These are phyloP conservation scores for Dermochelys coriacea DNA, from an alignment of 2,797 vertebrate genomes.

Conservation along the genomic window DNA sequence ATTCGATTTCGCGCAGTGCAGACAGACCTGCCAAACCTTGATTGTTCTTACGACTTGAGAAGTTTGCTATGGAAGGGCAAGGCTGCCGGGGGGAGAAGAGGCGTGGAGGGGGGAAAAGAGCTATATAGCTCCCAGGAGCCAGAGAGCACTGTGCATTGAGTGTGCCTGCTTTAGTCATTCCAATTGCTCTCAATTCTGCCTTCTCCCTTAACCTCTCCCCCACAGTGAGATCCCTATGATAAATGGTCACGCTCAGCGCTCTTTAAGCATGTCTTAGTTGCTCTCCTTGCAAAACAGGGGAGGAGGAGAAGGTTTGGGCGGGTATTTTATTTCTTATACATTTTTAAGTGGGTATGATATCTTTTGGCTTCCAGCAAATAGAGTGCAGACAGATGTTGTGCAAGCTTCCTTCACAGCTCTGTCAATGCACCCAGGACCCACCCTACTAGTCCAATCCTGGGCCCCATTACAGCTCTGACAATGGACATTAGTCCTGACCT, in stretches of 20 bases:
- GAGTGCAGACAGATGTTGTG: not conserved
- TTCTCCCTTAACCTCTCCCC: not conserved
- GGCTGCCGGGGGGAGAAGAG: fast-evolving
- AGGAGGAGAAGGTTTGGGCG: not conserved
- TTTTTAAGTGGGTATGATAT: not conserved
- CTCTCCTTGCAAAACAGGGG: not conserved
- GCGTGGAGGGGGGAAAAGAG: not conserved
- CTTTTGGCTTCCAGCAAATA: not conserved
- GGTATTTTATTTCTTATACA: not conserved
- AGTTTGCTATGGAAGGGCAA: not conserved
- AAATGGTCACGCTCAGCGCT: not conserved
- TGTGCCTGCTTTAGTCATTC: not conserved
- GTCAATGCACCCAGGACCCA: not conserved
- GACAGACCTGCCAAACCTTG: slow-evolving; percentile 74
- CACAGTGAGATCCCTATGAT: not conserved
- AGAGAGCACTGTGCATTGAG: not conserved
- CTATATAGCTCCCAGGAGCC: not conserved
- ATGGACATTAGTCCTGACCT: fast-evolving
- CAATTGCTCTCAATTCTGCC: slow-evolving; percentile 3
- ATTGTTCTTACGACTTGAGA: slow-evolving; percentile 68
- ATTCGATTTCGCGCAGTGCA: slow-evolving; percentile 76
- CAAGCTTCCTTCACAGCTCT: not conserved
- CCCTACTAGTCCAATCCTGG: no score
- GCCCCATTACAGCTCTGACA: not conserved
- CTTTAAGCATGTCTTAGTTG: not conserved